Evolutionary conservation across 2,797 vertebrate species (phyloP).

Genomic region (Danio choprae): DNA sequence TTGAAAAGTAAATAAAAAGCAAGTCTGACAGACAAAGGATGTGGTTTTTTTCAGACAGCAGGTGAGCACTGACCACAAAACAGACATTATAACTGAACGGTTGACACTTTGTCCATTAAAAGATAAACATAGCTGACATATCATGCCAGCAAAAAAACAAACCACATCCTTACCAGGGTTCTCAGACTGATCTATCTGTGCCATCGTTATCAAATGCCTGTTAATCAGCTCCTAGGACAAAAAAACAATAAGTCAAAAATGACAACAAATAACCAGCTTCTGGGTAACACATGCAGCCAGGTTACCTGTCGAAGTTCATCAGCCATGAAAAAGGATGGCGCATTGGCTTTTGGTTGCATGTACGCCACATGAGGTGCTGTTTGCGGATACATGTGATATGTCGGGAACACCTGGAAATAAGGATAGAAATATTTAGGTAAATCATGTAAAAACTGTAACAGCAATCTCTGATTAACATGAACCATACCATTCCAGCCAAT

Average conservation of each 20-base stretch:
- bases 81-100: slow-evolving; percentile 35
- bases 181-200: slow-evolving; percentile 98
- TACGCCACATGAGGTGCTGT: slow-evolving; percentile 97
- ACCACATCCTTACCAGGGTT: slow-evolving; percentile 84
- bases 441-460: not conserved
- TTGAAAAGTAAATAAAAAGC: not conserved
- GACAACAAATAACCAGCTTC: not conserved
- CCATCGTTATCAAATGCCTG: slow-evolving; percentile 99
- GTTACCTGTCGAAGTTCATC: slow-evolving; percentile 97
- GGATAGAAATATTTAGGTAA: not conserved
- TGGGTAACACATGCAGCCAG: not conserved
- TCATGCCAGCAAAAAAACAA: not conserved
- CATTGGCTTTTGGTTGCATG: slow-evolving; percentile 99
- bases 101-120: not conserved
- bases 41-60: slow-evolving; percentile 53
- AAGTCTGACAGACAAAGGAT: slow-evolving; percentile 40
- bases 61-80: slow-evolving; percentile 45
- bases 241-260: not conserved
- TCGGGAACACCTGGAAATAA: slow-evolving; percentile 92
- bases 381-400: slow-evolving; percentile 97
- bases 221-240: slow-evolving; percentile 93
- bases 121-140: slow-evolving; percentile 3
- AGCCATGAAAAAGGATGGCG: slow-evolving; percentile 99
- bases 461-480: not conserved
- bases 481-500: slow-evolving; percentile 92